A percentile compares a stretch with the other conserved stretches of the same genome.
Evolutionary conservation across 2,888 invertebrate genomes (phyloP).

Genomic region (Amphimallon solstitiale): DNA sequence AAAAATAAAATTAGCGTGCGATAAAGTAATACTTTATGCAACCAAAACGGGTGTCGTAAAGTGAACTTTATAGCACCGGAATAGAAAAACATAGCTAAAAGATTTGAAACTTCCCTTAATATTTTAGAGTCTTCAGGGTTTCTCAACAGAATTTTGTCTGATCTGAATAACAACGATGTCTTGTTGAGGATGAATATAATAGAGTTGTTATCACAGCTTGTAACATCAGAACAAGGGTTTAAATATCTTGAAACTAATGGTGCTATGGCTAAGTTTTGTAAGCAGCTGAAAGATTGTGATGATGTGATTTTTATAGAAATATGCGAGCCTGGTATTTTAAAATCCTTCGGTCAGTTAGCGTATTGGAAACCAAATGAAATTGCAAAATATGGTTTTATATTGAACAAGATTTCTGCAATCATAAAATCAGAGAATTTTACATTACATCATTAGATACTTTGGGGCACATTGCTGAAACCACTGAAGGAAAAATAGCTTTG

Average conservation of each 20-base stretch:
- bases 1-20: no score
- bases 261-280: slow-evolving; percentile 72
- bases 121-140: slow-evolving; percentile 71
- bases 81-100: slow-evolving; percentile 71
- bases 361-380: slow-evolving; percentile 79
- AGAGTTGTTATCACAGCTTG: slow-evolving; percentile 79
- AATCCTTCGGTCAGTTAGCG: slow-evolving; percentile 86
- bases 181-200: slow-evolving; percentile 83
- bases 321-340: slow-evolving; percentile 81
- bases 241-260: slow-evolving; percentile 76
- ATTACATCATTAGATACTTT: slow-evolving; percentile 81
- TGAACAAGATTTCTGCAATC: slow-evolving; percentile 73
- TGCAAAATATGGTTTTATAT: slow-evolving; percentile 73
- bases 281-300: slow-evolving; percentile 70
- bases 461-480: slow-evolving; percentile 75
- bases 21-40: no score
- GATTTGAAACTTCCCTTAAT: slow-evolving; percentile 69
- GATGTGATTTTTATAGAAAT: slow-evolving; percentile 72
- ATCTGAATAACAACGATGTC: slow-evolving; percentile 77
- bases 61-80: no score
- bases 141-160: slow-evolving; percentile 72
- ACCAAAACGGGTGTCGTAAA: no score
- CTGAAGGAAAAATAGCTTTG: slow-evolving; percentile 81
- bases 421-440: slow-evolving; percentile 68
- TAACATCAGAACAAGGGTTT: slow-evolving; percentile 77